These are phyloP conservation scores for Mixornis gularis DNA, from an alignment of 2,113 vertebrate genomes.

Conservation along the genomic window DNA sequence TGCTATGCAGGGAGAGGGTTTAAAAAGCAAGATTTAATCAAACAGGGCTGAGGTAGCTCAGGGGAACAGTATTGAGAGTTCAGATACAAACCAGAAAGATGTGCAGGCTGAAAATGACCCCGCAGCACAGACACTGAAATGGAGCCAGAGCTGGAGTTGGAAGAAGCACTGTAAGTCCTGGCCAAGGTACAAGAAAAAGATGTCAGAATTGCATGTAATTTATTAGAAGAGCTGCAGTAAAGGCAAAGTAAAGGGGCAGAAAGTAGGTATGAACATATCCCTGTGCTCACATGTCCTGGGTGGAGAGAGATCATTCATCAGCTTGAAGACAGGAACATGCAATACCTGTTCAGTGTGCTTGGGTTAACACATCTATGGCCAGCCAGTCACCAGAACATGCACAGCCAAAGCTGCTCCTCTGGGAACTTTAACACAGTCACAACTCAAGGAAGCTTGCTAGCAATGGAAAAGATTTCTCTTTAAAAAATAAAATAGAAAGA, in stretches of 20 bases:
- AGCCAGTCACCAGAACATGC: background rate
- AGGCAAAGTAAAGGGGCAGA: background rate
- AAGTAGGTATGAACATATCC: background rate
- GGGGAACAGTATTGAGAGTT: background rate
- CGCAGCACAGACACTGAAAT: background rate
- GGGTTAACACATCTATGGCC: background rate
- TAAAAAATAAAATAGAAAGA: background rate
- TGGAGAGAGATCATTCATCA: background rate
- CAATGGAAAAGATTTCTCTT: background rate
- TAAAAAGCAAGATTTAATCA: background rate
- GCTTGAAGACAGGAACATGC: background rate
- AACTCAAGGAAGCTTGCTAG: background rate
- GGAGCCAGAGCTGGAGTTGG: background rate
- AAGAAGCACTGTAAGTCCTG: background rate
- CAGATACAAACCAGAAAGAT: background rate
- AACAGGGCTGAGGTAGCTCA: background rate
- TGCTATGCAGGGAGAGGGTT: background rate
- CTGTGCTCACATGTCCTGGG: background rate
- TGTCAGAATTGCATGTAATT: background rate
- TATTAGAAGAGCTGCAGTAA: background rate
- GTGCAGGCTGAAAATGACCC: background rate
- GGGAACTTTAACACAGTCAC: background rate
- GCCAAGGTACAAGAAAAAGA: background rate
- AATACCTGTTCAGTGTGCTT: background rate
- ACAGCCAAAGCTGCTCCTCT: background rate